These are phyloP conservation scores for Delichon dasypus DNA, from an alignment of 2,797 vertebrate species.

Conservation along the genomic window DNA sequence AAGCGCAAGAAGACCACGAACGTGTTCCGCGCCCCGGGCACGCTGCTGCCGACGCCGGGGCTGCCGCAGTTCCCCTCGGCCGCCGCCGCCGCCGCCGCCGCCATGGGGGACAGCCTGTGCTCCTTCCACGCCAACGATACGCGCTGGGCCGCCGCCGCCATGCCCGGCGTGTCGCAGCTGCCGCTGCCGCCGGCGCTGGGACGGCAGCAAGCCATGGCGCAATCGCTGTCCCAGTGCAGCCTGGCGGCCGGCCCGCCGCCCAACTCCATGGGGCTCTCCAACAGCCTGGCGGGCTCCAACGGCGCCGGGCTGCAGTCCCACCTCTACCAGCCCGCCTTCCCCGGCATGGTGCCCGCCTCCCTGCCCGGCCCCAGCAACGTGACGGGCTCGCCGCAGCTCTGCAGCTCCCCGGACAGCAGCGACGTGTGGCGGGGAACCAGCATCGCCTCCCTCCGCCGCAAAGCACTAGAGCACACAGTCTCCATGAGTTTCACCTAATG, in stretches of 20 bases:
- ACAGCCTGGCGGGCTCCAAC: conserved; percentile 89
- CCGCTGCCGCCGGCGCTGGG: conserved; percentile 90
- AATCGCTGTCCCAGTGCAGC: conserved; percentile 96
- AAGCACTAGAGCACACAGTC: conserved; percentile 99
- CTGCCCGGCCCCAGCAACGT: conserved; percentile 93
- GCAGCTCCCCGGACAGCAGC: conserved; percentile 98
- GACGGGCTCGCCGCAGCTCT: conserved; percentile 94
- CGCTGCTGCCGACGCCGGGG: conserved; percentile 91
- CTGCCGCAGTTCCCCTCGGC: conserved; percentile 89
- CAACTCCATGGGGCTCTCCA: conserved; percentile 95
- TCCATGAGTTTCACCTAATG: conserved; percentile 99
- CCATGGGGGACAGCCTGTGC: conserved; percentile 97
- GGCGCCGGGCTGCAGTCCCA: conserved; percentile 94
- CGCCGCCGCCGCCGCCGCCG: conserved; percentile 87
- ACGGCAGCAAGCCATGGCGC: conserved; percentile 92
- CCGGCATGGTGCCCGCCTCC: conserved; percentile 94
- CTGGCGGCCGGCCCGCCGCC: conserved; percentile 88
- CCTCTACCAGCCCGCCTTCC: conserved; percentile 95
- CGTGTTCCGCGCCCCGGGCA: conserved; percentile 93
- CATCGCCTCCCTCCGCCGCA: conserved; percentile 96
- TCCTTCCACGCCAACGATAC: conserved; percentile 98
- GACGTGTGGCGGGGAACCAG: conserved; percentile 99
- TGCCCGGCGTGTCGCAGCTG: conserved; percentile 93
- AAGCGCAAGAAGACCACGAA: conserved; percentile 99
- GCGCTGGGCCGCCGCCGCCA: conserved; percentile 92